Percentiles rank a stretch among this genome's conserved stretches.
phyloP scores from a whole-genome alignment of 2,888 invertebrate genomes.

The Acleris cristana region DNA sequence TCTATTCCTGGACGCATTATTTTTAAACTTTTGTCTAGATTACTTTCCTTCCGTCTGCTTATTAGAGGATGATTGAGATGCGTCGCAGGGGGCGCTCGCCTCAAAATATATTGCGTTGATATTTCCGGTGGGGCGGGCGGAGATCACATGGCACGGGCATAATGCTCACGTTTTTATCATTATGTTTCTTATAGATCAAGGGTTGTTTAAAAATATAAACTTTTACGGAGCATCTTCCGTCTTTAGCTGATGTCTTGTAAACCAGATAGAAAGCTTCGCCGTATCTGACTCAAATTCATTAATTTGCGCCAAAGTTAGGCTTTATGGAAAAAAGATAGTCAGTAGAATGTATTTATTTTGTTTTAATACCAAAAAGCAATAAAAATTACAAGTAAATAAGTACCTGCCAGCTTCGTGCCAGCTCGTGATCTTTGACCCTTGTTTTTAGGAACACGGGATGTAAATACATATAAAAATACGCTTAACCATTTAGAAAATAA shows the following conservation, averaged over 20 bases:
- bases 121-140: conserved; percentile 67
- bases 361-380: too few relatives aligned
- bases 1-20: conserved; percentile 76
- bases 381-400: too few relatives aligned
- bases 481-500: too few relatives aligned
- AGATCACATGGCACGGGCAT: conserved; percentile 57
- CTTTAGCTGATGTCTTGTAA: conserved; percentile 5
- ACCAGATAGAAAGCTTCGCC: not conserved
- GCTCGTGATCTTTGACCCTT: too few relatives aligned
- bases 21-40: conserved; percentile 83
- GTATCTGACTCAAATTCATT: not conserved
- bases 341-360: too few relatives aligned
- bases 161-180: conserved; percentile 53
- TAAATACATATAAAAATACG: too few relatives aligned
- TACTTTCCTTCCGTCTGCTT: conserved; percentile 81
- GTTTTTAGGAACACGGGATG: too few relatives aligned
- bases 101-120: conserved; percentile 70
- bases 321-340: too few relatives aligned
- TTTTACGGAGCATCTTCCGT: conserved; percentile 12
- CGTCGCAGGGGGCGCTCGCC: conserved; percentile 80
- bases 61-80: conserved; percentile 82
- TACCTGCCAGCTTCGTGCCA: too few relatives aligned
- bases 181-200: conserved; percentile 38
- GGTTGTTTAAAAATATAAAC: conserved; percentile 34
- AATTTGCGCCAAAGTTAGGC: too few relatives aligned